Conservation (phyloP, 2,888 invertebrate genomes). For the Mayetiola destructor region DNA sequence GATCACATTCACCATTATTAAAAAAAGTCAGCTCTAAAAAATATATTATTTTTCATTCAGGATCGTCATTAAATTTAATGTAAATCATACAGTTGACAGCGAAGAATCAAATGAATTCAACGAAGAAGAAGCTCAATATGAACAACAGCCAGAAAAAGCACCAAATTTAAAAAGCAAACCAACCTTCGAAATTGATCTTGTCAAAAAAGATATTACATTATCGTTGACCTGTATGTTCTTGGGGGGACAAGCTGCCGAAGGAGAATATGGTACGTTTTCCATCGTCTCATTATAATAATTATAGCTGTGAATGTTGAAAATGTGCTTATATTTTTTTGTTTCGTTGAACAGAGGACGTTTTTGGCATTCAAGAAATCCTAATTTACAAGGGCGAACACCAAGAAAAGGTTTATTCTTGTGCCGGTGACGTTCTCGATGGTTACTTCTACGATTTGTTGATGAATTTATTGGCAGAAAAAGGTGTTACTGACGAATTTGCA, state of each 20-base stretch:
- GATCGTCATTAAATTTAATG: slow-evolving; percentile 69
- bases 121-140: slow-evolving; percentile 38
- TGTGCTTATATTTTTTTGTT: slow-evolving; percentile 9
- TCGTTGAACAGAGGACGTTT: slow-evolving; percentile 59
- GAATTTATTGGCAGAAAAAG: slow-evolving; percentile 92
- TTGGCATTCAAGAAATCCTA: slow-evolving; percentile 86
- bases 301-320: neutral
- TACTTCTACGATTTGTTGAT: slow-evolving; percentile 87
- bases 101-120: slow-evolving; percentile 53
- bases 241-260: slow-evolving; percentile 46
- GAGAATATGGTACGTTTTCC: slow-evolving; percentile 49
- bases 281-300: neutral
- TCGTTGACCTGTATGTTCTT: slow-evolving; percentile 76
- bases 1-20: neutral
- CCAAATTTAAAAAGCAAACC: slow-evolving; percentile 84
- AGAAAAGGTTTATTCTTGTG: slow-evolving; percentile 76
- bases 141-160: slow-evolving; percentile 47
- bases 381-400: slow-evolving; percentile 77
- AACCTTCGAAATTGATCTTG: slow-evolving; percentile 76
- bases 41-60: slow-evolving; percentile 40
- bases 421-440: slow-evolving; percentile 89
- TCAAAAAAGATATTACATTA: slow-evolving; percentile 59
- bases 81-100: slow-evolving; percentile 88
- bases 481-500: slow-evolving; percentile 83
- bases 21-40: neutral